These are phyloP conservation scores for Bradypus variegatus DNA, from an alignment of 2,797 vertebrate species.

Conservation along the genomic window DNA sequence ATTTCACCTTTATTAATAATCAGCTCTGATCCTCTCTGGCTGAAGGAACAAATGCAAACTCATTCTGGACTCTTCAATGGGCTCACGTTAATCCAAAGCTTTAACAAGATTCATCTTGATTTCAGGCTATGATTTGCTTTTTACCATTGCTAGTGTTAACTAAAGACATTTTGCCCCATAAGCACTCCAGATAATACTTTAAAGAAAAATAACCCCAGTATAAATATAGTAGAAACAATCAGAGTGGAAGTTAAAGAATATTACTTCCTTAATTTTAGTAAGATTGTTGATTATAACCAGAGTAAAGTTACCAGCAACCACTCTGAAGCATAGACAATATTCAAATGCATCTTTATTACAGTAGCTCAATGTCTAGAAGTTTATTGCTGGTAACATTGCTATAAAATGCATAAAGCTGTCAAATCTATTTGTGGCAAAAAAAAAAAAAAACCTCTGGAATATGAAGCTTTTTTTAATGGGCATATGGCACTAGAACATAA, in stretches of 20 bases:
- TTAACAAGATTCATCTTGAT: background rate
- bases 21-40: background rate
- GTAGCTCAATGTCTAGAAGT: constrained; percentile 38
- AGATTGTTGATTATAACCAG: background rate
- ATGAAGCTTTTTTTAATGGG: background rate
- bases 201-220: background rate
- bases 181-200: background rate
- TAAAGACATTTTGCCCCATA: background rate
- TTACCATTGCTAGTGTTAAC: background rate
- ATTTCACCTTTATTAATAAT: background rate
- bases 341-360: constrained; percentile 28
- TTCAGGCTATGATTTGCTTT: constrained; percentile 1
- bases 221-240: background rate
- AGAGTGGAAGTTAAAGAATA: constrained; percentile 33
- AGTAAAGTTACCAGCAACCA: constrained; percentile 38
- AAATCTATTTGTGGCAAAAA: constrained; percentile 2
- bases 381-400: background rate
- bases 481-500: background rate
- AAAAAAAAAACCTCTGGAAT: background rate
- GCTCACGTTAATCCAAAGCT: background rate
- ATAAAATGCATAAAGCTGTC: constrained; percentile 35
- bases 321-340: background rate
- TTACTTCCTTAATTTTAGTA: constrained; percentile 29
- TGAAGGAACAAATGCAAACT: background rate
- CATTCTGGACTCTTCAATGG: background rate